phyloP scores from a whole-genome alignment of 2,888 invertebrate genomes.

The Crocallis elinguaria region DNA sequence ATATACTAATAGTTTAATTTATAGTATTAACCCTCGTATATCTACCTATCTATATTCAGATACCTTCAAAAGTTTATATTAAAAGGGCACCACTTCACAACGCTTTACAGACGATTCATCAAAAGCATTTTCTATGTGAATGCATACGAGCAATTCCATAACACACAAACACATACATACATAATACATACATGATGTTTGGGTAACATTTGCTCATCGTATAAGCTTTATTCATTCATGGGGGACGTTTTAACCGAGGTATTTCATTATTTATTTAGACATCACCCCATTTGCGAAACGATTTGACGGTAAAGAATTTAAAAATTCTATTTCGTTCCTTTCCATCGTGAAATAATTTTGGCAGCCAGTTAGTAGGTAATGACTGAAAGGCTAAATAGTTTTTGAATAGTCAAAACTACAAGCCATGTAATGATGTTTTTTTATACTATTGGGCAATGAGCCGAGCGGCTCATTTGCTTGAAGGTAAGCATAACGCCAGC shows the following conservation, averaged over 20 bases:
- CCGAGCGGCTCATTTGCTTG: too few species aligned
- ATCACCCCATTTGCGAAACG: conserved; percentile 24
- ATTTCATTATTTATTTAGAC: conserved; percentile 37
- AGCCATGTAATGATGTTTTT: too few species aligned
- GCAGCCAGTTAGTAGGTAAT: too few species aligned
- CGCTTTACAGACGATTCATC: conserved; percentile 34
- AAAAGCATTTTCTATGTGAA: conserved; percentile 38
- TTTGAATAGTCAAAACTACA: too few species aligned
- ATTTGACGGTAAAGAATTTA: conserved; percentile 10
- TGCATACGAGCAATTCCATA: conserved; percentile 34
- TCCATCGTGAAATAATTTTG: neutral
- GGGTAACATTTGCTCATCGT: conserved; percentile 30
- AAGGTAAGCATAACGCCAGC: too few species aligned
- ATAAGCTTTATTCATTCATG: conserved; percentile 34
- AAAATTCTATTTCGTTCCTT: neutral
- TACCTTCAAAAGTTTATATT: conserved; percentile 27
- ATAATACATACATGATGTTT: conserved; percentile 16
- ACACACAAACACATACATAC: conserved; percentile 5
- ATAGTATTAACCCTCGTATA: too few species aligned
- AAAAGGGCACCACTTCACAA: conserved; percentile 27
- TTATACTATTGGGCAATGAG: too few species aligned
- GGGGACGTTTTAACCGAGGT: conserved; percentile 32
- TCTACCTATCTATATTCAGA: conserved; percentile 5
- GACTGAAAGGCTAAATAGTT: too few species aligned
- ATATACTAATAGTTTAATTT: too few species aligned